Base-by-base conservation (phyloP, 2,113 vertebrate genomes). In the Microcebus jonahi region DNA sequence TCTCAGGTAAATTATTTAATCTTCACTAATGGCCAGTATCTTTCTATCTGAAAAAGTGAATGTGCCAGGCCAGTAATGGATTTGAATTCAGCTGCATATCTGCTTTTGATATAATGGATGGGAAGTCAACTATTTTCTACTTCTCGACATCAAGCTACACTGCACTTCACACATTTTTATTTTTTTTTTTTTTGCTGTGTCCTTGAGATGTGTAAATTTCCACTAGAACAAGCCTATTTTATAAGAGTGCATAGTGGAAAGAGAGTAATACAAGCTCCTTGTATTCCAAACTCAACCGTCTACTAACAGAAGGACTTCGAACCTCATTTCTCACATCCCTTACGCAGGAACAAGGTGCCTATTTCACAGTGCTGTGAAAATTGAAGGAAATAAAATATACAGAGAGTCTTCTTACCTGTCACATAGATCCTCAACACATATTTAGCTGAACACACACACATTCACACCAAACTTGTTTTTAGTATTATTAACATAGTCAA, bases 1-100 rank as follows among this genome's bases (percentile, higher is more conserved):
- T 27, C 50, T 83, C 70, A 42, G 53, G 94, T 94, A 96, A 95
- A 97, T 97, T 91, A 96, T 95, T 97, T 97, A 97, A 94, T 87
- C 89, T 97, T 84, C 81, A 65, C 45, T 96, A 97, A 93, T 95
- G 83, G 68, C 79, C 68, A 95, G 48, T 95, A 50, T 57, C 81
- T 96, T 75, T 81, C 73, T 65, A 90, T 90, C 34, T 97, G 75
- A 86, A 75, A 92, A 92, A 91, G 59, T 36, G 39, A 94, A 18
- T 65, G 76, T 36, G 70, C 53, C 2, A 11, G 42, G 50, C 15
- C 71, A 73, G 45, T 93, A 96, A 97, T 94, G 80, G 81, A 80
- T 91, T 94, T 77, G 65, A 79, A 93, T 90, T 97, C 76, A 91
- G 86, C 68, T 94, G 42, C 39, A 83, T 83, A 84, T 59, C 61